Evolutionary conservation across 2,797 vertebrate species (phyloP).

Genomic region (Bradypus variegatus): DNA sequence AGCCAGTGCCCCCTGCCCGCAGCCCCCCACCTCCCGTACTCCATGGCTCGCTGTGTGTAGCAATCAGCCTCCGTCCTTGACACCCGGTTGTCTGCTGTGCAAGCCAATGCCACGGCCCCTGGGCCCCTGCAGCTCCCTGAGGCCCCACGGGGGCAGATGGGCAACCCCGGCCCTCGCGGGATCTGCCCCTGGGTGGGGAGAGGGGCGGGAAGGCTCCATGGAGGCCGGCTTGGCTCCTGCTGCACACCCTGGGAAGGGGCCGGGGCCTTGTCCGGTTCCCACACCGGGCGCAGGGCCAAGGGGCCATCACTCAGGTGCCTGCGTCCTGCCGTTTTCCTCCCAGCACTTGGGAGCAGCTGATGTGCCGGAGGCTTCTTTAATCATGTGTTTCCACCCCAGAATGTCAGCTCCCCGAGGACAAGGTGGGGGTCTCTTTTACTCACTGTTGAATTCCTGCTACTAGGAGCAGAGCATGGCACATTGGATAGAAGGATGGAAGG

Average conservation of each 20-base stretch:
- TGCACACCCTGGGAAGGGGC: neutral
- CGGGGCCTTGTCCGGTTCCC: no score
- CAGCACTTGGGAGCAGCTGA: no score
- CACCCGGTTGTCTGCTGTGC: neutral
- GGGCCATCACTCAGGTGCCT: no score
- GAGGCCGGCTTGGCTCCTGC: neutral
- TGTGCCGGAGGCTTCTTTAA: no score
- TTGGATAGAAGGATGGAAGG: no score
- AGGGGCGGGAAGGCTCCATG: neutral
- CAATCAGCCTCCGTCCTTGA: neutral
- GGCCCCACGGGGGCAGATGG: fast-evolving
- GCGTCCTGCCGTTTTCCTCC: no score
- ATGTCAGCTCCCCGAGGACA: no score
- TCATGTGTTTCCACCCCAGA: no score
- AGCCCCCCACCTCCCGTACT: neutral
- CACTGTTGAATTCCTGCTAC: no score
- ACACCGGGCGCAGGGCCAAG: no score
- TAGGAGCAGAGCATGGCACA: no score
- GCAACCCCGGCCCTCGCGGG: neutral
- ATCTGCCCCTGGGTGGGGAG: neutral
- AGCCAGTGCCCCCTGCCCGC: neutral
- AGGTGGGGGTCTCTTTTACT: no score
- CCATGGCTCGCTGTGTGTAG: neutral
- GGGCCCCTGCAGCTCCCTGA: neutral
- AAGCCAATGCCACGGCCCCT: neutral